These are phyloP conservation scores for Willisornis vidua DNA, from an alignment of 2,113 vertebrate species.

Conservation along the genomic window DNA sequence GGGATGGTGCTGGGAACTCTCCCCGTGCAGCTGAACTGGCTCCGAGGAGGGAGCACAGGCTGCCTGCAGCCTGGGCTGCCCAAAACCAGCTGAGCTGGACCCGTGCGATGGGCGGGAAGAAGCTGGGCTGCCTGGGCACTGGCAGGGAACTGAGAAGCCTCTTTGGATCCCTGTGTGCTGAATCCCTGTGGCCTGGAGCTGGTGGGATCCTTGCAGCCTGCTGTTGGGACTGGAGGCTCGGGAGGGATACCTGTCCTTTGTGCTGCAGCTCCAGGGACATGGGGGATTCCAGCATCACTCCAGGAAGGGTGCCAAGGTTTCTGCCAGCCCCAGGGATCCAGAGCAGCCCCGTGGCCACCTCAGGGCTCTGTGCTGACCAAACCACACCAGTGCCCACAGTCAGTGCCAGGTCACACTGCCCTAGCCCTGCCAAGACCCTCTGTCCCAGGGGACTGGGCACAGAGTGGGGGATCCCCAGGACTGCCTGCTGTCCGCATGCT, in stretches of 20 bases:
- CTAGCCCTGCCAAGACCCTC: not conserved
- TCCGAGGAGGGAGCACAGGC: not conserved
- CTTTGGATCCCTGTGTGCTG: rapidly evolving
- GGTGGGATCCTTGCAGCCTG: not conserved
- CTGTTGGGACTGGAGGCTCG: rapidly evolving
- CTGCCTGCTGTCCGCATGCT: not conserved
- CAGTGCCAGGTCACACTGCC: rapidly evolving
- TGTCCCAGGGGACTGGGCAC: not conserved
- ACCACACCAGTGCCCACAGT: not conserved
- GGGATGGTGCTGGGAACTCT: not conserved
- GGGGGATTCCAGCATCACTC: not conserved
- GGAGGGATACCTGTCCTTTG: rapidly evolving
- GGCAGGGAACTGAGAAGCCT: not conserved
- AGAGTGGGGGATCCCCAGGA: rapidly evolving
- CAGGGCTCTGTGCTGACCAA: not conserved
- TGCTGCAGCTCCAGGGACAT: not conserved
- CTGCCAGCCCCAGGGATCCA: not conserved
- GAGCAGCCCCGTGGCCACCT: rapidly evolving
- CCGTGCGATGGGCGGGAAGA: not conserved
- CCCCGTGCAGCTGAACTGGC: rapidly evolving
- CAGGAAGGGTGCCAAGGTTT: not conserved
- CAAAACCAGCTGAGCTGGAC: not conserved
- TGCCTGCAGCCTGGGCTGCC: not conserved
- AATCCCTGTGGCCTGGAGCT: not conserved
- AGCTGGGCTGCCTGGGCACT: not conserved